A percentile compares a stretch with the other conserved stretches of the same genome.
Conservation (phyloP, 2,888 invertebrate species). For the Aporophyla lueneburgensis region DNA sequence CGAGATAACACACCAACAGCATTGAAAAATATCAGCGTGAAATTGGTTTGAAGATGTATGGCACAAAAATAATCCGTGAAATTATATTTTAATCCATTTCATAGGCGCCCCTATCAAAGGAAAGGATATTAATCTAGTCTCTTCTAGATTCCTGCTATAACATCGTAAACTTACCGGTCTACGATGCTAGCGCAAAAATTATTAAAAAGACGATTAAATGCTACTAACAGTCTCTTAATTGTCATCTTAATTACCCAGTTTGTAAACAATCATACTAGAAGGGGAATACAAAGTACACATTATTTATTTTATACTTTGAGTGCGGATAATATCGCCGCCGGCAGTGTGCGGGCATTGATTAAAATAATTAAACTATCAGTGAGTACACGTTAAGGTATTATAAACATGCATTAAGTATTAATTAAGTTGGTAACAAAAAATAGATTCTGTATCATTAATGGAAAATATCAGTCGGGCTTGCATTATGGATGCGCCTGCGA, state of each 20-base stretch:
- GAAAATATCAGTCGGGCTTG: conserved; percentile 77
- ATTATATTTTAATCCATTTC: conserved; percentile 48
- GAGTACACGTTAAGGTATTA: conserved; percentile 79
- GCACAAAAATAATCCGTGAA: conserved; percentile 22
- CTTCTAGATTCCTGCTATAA: conserved; percentile 11
- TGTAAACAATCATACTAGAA: conserved; percentile 52
- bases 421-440: conserved; percentile 86
- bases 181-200: conserved; percentile 27
- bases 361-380: conserved; percentile 82
- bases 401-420: conserved; percentile 85
- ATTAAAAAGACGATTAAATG: conserved; percentile 48
- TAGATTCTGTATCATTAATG: conserved; percentile 80
- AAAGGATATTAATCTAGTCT: conserved; percentile 15
- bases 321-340: conserved; percentile 40
- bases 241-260: conserved; percentile 48
- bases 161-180: conserved; percentile 23
- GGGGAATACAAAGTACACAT: conserved; percentile 62
- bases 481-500: conserved; percentile 77
- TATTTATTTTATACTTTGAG: conserved; percentile 67
- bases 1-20: not conserved
- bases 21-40: conserved; percentile 5
- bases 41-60: not conserved
- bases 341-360: conserved; percentile 71
- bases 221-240: conserved; percentile 52
- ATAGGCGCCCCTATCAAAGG: conserved; percentile 17